Conservation (phyloP, 2,113 vertebrate species). For the Danionella cerebrum region DNA sequence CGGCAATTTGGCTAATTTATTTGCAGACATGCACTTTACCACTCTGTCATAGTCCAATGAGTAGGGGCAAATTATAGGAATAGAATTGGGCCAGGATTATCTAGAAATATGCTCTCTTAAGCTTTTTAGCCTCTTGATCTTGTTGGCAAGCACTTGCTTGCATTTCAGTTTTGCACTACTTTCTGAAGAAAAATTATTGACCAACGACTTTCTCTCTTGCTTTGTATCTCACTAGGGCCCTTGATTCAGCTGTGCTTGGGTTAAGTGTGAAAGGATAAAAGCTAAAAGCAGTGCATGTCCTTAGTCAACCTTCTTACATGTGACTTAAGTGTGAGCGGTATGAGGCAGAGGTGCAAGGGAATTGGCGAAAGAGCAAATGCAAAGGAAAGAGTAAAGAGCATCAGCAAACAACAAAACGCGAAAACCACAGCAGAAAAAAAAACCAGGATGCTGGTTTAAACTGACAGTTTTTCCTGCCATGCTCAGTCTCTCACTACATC, state of each 20-base stretch:
- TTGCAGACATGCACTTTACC: too few species aligned
- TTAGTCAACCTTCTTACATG: neutral
- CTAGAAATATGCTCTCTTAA: too few species aligned
- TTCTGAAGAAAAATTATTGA: too few species aligned
- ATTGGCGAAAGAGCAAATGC: neutral
- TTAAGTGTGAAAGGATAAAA: neutral
- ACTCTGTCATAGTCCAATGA: too few species aligned
- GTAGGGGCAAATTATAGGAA: too few species aligned
- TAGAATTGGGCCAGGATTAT: too few species aligned
- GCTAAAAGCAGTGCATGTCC: neutral
- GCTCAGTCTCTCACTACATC: slow-evolving; percentile 1
- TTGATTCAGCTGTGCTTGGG: neutral
- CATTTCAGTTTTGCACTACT: neutral
- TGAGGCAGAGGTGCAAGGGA: neutral
- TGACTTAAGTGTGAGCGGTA: slow-evolving; percentile 2
- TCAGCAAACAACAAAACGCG: neutral
- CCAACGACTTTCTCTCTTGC: neutral
- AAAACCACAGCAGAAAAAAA: slow-evolving; percentile 1
- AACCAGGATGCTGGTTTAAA: slow-evolving; percentile 9
- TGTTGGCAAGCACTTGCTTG: too few species aligned
- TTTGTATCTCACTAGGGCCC: neutral
- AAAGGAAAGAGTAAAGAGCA: neutral
- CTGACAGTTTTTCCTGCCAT: neutral
- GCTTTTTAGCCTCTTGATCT: too few species aligned
- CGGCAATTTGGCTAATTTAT: too few species aligned